Conservation (phyloP, 64 coral and sea anemone species). For the Platygyra sinensis region DNA sequence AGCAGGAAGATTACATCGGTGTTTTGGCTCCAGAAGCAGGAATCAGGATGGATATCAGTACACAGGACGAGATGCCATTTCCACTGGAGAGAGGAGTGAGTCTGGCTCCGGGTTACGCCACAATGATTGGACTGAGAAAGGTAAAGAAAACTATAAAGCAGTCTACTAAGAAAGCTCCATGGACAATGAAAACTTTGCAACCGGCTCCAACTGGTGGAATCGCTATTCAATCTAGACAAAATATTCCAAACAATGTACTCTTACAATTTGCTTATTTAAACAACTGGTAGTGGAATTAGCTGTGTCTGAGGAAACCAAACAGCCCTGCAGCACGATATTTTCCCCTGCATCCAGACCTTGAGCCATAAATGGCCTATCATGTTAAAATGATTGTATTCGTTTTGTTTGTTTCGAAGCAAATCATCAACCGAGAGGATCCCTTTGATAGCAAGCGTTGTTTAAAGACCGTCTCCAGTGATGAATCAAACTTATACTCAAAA, state of each 20-base stretch:
- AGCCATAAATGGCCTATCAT: no score
- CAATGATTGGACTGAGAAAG: constrained; percentile 50
- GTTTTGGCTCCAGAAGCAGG: constrained; percentile 52
- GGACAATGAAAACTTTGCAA: no score
- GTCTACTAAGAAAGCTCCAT: no score
- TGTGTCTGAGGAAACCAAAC: no score
- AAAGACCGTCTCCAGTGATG: not conserved
- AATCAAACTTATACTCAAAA: constrained; percentile 33
- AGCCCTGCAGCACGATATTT: no score
- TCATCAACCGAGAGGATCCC: constrained; percentile 10
- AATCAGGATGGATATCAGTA: constrained; percentile 42
- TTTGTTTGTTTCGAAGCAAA: not conserved
- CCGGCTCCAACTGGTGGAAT: no score
- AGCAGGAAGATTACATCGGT: constrained; percentile 56
- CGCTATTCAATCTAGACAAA: no score
- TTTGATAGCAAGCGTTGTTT: constrained; percentile 30
- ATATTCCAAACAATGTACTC: no score
- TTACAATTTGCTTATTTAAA: no score
- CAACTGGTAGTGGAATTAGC: no score
- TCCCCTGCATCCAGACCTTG: no score
- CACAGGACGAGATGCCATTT: constrained; percentile 56
- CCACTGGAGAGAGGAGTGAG: constrained; percentile 66
- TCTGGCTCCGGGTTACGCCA: constrained; percentile 55
- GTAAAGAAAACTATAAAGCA: not conserved
- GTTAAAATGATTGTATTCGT: not conserved